Conservation (phyloP, 30 jellyfish, hydroid and myxozoan species). For the Hydractinia symbiolongicarpus region DNA sequence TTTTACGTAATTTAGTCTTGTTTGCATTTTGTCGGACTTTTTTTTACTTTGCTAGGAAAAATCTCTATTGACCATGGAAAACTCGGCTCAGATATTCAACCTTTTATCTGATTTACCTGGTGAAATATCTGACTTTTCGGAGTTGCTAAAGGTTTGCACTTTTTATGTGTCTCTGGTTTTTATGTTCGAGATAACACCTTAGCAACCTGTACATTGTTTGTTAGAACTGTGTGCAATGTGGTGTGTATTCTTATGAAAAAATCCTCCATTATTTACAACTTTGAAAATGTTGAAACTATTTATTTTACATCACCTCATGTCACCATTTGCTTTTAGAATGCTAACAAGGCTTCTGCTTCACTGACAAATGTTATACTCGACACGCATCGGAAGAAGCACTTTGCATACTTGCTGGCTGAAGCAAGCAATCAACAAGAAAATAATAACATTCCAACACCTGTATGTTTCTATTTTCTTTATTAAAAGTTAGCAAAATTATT, state of each 20-base stretch:
- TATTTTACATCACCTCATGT: no score
- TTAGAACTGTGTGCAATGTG: no score
- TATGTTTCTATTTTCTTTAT: no score
- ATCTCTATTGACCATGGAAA: constrained; percentile 66
- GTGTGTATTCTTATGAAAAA: no score
- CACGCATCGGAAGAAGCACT: constrained; percentile 91
- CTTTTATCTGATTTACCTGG: constrained; percentile 90
- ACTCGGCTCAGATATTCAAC: constrained; percentile 96
- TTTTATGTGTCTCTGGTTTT: background rate
- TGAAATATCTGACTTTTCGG: constrained; percentile 62
- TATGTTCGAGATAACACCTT: background rate
- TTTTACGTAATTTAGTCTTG: no score
- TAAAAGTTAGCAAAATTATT: no score
- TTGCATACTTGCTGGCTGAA: constrained; percentile 58
- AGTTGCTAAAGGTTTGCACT: constrained; percentile 49
- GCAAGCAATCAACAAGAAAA: constrained; percentile 33
- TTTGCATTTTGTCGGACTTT: no score
- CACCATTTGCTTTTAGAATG: constrained; percentile 19
- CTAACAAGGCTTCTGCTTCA: constrained; percentile 78
- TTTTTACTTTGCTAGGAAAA: constrained; percentile 37
- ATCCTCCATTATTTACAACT: no score
- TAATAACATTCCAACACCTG: background rate
- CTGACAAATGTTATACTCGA: constrained; percentile 76
- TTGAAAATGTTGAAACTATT: no score
- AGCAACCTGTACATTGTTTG: no score